Evolutionary conservation across 2,113 vertebrate species (phyloP), one percentile per base, ranked within the genome.

Genomic region (Pterocles burchelli): DNA sequence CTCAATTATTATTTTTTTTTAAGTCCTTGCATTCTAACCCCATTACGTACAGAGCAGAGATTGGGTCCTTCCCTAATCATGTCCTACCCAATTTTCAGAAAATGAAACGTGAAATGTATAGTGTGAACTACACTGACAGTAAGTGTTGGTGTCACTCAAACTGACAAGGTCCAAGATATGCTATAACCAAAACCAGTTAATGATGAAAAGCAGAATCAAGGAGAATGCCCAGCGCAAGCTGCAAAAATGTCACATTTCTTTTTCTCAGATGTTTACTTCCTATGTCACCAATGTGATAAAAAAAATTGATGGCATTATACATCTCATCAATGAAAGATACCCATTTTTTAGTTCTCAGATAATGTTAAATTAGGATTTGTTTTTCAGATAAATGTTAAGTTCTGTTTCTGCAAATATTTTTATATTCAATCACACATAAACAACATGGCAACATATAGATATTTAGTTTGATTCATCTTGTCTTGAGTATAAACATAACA

Each of bases 51-150:
- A 62, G 29, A 84, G 76, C 25, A 89, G 43, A 96, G 51, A 74
- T 43, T 48, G 74, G 46, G 22, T 51, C 49, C 62, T 80, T 76
- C 41, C 49, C 72, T 62, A 57, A 76, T 51, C 62, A 70, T 4
- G 17, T 59, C 65, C 86, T 77, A 4, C 58, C 6, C 7, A 38
- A n/a, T 71, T 84, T 87, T 70, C 79, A 93, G 59, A 41, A 83
- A 84, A 63, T 0, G 1, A 82, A 68, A 80, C 0, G 2, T 51
- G 51, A 75, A 91, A 22, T 11, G 7, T 7, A 28, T 2, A 34
- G 10, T 0, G 4, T 41, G 76, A 88, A 26, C 55, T 71, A 63
- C 51, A 17, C 33, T 41, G 34, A 41, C 9, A n/a, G 3, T 17
- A n/a, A 73, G 52, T 88, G 29, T 0, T 68, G 33, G 17, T 36